Evolutionary conservation across 2,113 vertebrate genomes (phyloP).

Genomic region (Panthera uncia): DNA sequence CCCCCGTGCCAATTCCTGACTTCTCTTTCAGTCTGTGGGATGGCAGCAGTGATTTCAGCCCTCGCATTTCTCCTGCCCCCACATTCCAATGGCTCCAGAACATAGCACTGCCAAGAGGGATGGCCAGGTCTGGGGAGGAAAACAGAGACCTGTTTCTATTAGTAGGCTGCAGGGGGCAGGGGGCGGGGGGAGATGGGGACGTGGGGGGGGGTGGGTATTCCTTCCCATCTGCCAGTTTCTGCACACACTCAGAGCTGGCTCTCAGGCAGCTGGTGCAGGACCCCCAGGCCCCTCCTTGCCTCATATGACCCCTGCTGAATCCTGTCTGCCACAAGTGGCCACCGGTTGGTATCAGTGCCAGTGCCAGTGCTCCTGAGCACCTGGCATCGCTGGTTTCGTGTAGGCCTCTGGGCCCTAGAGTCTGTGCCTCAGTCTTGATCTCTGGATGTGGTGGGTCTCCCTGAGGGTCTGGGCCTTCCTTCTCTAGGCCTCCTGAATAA

Average conservation of each 20-base stretch:
- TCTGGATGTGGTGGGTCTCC: background rate
- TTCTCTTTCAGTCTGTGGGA: background rate
- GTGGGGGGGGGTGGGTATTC: background rate
- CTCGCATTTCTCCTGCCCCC: background rate
- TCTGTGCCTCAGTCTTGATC: background rate
- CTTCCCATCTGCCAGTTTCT: background rate
- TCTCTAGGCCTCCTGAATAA: background rate
- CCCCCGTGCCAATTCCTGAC: background rate
- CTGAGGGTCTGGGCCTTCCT: background rate
- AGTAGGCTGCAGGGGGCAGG: background rate
- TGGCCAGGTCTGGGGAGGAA: background rate
- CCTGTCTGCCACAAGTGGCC: background rate
- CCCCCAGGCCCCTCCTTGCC: background rate
- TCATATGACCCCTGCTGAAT: background rate
- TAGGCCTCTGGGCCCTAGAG: background rate
- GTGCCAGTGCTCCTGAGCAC: background rate
- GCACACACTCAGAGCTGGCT: background rate
- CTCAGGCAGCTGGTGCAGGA: background rate
- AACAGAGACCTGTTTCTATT: background rate
- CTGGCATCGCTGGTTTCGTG: background rate
- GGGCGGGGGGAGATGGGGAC: too few species aligned
- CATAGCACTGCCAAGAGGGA: background rate
- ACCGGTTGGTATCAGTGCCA: background rate
- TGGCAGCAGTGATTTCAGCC: background rate
- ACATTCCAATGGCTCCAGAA: background rate